Evolutionary conservation across 2,113 vertebrate genomes (phyloP).

Genomic region (Nothobranchius kuhntae): DNA sequence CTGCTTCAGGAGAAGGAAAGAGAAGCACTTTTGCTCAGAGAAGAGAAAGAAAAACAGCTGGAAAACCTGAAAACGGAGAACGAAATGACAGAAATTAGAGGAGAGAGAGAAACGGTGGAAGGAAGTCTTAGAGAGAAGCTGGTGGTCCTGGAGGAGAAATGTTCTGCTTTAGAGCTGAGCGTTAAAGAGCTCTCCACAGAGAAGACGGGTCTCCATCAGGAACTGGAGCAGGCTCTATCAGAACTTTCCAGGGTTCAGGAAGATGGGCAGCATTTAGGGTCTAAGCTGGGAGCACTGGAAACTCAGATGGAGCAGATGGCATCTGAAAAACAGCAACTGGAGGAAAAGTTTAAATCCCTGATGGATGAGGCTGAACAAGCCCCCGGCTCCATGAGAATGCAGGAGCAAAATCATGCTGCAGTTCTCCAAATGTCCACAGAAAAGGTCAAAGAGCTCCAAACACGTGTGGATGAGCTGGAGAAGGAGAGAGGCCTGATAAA

Average conservation of each 20-base stretch:
- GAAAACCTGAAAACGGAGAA: slow-evolving; percentile 60
- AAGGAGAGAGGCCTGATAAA: slow-evolving; percentile 65
- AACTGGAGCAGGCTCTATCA: slow-evolving; percentile 72
- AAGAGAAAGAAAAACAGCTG: slow-evolving; percentile 34
- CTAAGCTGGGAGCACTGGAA: slow-evolving; percentile 65
- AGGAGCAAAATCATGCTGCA: slow-evolving; percentile 71
- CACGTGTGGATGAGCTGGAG: slow-evolving; percentile 67
- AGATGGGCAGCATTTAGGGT: slow-evolving; percentile 61
- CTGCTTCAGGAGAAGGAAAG: slow-evolving; percentile 50
- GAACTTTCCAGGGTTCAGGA: slow-evolving; percentile 68
- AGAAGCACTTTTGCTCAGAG: slow-evolving; percentile 18
- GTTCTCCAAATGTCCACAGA: slow-evolving; percentile 16
- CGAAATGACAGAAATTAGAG: slow-evolving; percentile 38
- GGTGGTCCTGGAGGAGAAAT: slow-evolving; percentile 52
- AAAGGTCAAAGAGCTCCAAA: slow-evolving; percentile 43
- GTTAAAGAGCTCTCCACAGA: slow-evolving; percentile 63
- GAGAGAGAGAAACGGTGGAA: slow-evolving; percentile 44
- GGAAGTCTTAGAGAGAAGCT: slow-evolving; percentile 70
- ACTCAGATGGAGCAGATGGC: slow-evolving; percentile 71
- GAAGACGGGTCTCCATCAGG: slow-evolving; percentile 75
- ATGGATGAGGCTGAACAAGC: slow-evolving; percentile 71
- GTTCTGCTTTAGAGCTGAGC: slow-evolving; percentile 69
- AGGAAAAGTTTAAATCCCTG: slow-evolving; percentile 63
- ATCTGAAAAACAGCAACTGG: slow-evolving; percentile 72
- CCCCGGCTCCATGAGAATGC: slow-evolving; percentile 47